Conservation (phyloP, 2,797 vertebrate genomes). For the Thamnophis elegans region DNA sequence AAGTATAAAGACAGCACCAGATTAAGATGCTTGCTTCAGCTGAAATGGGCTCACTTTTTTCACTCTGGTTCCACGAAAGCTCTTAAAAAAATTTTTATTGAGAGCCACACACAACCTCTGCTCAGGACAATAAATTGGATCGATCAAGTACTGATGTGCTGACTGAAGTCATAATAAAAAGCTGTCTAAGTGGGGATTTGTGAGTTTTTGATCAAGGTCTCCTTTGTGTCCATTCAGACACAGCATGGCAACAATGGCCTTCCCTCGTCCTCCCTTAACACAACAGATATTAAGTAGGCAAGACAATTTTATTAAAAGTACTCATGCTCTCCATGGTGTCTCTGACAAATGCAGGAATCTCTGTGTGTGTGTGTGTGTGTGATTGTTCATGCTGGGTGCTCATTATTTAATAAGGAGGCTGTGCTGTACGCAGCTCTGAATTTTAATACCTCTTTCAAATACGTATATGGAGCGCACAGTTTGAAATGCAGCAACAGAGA, state of each 20-base stretch:
- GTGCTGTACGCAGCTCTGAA: constrained; percentile 43
- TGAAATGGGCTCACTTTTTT: not conserved
- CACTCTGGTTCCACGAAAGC: not conserved
- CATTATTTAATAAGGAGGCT: constrained; percentile 59
- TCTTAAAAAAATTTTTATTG: not conserved
- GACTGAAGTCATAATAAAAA: constrained; percentile 27
- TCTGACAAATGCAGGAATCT: constrained; percentile 41
- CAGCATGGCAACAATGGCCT: not conserved
- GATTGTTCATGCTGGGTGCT: constrained; percentile 40
- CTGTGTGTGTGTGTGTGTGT: not conserved
- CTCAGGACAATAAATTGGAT: not conserved
- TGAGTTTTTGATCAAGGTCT: constrained; percentile 29
- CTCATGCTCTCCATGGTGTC: constrained; percentile 31
- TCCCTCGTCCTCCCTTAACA: not conserved
- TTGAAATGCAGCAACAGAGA: constrained; percentile 28
- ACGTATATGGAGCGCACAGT: constrained; percentile 40
- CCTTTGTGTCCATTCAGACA: constrained; percentile 39
- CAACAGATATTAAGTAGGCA: constrained; percentile 34
- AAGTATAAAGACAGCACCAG: not conserved
- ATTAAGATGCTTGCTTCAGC: not conserved
- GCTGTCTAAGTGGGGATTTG: not conserved
- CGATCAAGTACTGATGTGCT: constrained; percentile 41
- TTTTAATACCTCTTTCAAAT: constrained; percentile 61
- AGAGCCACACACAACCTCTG: constrained; percentile 7
- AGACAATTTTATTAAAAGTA: constrained; percentile 62